Base-by-base conservation (phyloP, 1,140 invertebrate genomes). In the Oryzaephilus surinamensis region DNA sequence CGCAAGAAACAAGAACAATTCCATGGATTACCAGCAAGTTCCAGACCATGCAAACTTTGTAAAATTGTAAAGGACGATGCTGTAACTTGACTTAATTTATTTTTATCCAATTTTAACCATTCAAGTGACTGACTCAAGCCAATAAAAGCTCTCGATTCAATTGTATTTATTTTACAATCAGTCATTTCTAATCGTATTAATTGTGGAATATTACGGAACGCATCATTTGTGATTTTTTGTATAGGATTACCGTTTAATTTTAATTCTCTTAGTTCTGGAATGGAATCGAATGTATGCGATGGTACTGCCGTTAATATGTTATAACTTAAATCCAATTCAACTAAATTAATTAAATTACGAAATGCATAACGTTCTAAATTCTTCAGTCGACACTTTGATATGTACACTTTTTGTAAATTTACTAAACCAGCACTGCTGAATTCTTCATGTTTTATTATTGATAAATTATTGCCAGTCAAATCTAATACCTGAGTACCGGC, bases 1-100 rank as follows among this genome's bases (percentile, higher is more conserved):
- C 81, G 65, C n/a, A 88, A 57, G 11, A 68, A 64, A 59, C 85
- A 89, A 19, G 81, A 77, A 58, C 84, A 89, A 56, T 85, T 78
- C 84, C 84, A 88, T 1, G 79, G 80, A 60, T 89, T 89, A 19
- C 70, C 71, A 10, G 79, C 72, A 16, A 88, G 57, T 49, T 84
- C 79, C 28, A 89, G 58, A 6, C 77, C 82, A 46, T 84, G 79
- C 15, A 89, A 62, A 41, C 72, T 76, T 27, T 73, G 60, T 6
- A 90, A 59, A 2, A 72, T 70, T 4, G 73, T 75, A 13, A 89
- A 64, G 8, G 77, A 74, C 18, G 67, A 62, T 1, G 79, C 69
- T 32, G 71, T 62, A 2, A 88, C 64, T 31, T 77, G 71, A 20
- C 70, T 67, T 20, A 89, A 51, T 48, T 70, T 69, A 59, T 90